A percentile compares a stretch with the other conserved stretches of the same genome.
These are phyloP conservation scores for Crenichthys baileyi DNA, from an alignment of 2,797 vertebrate species.

Conservation along the genomic window DNA sequence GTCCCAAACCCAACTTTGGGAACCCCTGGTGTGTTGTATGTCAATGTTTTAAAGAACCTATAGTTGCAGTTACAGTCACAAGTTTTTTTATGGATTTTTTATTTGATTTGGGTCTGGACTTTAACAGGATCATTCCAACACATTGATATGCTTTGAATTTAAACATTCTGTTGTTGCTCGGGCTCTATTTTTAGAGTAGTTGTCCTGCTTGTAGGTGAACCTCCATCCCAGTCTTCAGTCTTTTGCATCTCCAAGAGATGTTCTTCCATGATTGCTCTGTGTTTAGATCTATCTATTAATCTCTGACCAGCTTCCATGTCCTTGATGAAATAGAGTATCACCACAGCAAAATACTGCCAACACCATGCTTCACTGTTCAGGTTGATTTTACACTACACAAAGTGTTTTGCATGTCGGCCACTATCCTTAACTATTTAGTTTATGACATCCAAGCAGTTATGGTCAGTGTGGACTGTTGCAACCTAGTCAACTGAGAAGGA, in stretches of 20 bases:
- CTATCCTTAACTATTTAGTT: not conserved
- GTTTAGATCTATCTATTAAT: not conserved
- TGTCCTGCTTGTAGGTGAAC: not conserved
- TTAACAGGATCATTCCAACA: no score
- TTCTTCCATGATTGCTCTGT: not conserved
- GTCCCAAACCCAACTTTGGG: no score
- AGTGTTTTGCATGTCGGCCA: no score
- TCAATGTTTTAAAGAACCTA: not conserved
- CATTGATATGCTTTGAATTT: no score
- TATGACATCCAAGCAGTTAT: not conserved
- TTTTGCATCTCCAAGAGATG: not conserved
- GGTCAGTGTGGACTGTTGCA: not conserved
- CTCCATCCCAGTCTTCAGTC: not conserved
- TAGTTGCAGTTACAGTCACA: not conserved
- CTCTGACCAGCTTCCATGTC: not conserved
- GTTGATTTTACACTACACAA: no score
- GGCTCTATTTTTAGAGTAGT: no score
- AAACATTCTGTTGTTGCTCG: no score
- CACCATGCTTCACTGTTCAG: no score
- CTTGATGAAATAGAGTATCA: not conserved
- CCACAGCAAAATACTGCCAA: not conserved
- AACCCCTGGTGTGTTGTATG: no score
- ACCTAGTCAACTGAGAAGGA: not conserved
- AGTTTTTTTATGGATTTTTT: not conserved
- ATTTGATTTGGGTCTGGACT: not conserved